Percentiles rank a stretch among this genome's conserved stretches.
phyloP scores from a whole-genome alignment of 2,888 invertebrate genomes.

The Protonemura montana region DNA sequence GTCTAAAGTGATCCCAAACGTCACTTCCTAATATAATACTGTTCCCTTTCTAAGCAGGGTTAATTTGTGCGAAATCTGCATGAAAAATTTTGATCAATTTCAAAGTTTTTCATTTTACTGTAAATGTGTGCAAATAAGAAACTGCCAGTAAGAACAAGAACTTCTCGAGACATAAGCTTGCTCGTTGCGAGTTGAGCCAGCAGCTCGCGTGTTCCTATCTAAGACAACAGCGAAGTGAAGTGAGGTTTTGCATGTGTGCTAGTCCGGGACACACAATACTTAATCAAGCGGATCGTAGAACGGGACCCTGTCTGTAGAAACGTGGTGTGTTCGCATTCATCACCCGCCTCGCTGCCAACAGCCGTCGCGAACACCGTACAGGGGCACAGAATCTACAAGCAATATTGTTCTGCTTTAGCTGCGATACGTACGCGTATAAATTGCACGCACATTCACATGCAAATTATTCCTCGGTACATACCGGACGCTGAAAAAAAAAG shows the following conservation, averaged over 20 bases:
- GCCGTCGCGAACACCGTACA: neutral
- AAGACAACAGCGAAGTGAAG: neutral
- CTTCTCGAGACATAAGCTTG: neutral
- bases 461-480: neutral
- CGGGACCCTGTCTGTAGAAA: neutral
- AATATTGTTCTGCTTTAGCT: neutral
- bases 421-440: neutral
- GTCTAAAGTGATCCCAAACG: too few species aligned
- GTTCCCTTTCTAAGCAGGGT: too few species aligned
- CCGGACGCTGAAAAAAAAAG: neutral
- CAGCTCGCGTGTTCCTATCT: neutral
- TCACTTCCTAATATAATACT: too few species aligned
- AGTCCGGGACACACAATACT: neutral
- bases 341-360: neutral
- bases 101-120: neutral
- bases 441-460: neutral
- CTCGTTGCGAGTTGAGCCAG: neutral
- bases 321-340: conserved; percentile 7
- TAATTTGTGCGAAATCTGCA: too few species aligned
- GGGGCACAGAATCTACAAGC: neutral
- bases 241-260: neutral
- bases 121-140: neutral
- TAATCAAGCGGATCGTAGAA: neutral
- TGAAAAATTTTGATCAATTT: neutral
- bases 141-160: too few species aligned